Percentiles rank a stretch among this genome's conserved stretches.
Conservation (phyloP, 2,113 vertebrate genomes). For the Girardinichthys multiradiatus region DNA sequence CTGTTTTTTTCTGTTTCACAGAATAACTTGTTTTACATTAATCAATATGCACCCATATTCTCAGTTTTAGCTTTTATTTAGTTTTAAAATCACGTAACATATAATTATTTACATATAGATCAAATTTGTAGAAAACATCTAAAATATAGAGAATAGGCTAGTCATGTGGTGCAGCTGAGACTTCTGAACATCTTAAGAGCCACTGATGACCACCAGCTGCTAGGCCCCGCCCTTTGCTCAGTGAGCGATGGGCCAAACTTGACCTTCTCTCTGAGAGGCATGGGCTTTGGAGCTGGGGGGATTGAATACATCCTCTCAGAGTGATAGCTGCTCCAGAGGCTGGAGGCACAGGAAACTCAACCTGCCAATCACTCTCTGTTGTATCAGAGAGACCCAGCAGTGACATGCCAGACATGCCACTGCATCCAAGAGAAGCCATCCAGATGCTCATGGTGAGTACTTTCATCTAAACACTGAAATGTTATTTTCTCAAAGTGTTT, state of each 20-base stretch:
- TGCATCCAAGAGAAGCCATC: conserved; percentile 73
- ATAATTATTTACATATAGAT: not conserved
- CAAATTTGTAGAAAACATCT: not conserved
- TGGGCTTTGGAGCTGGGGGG: conserved; percentile 60
- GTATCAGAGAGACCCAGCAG: conserved; percentile 74
- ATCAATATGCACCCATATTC: too few relatives aligned
- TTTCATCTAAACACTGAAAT: conserved; percentile 78
- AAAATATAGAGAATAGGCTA: conserved; percentile 29
- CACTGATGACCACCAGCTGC: conserved; percentile 79
- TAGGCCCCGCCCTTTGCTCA: conserved; percentile 78
- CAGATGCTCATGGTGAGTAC: conserved; percentile 67
- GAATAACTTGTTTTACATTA: not conserved
- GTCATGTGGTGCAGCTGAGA: conserved; percentile 21
- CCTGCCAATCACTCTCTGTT: conserved; percentile 77
- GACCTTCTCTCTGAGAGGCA: conserved; percentile 75
- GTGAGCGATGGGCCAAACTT: conserved; percentile 85
- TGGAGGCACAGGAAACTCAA: conserved; percentile 79
- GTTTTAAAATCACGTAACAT: not conserved
- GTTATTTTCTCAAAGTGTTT: conserved; percentile 10
- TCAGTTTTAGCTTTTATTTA: not conserved
- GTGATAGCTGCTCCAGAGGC: conserved; percentile 78
- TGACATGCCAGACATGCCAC: conserved; percentile 79
- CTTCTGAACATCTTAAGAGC: conserved; percentile 53
- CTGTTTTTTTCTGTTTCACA: conserved; percentile 3
- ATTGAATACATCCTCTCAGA: conserved; percentile 84